phyloP scores from a whole-genome alignment of 2,888 invertebrate species.

The Leptopilina myrica region DNA sequence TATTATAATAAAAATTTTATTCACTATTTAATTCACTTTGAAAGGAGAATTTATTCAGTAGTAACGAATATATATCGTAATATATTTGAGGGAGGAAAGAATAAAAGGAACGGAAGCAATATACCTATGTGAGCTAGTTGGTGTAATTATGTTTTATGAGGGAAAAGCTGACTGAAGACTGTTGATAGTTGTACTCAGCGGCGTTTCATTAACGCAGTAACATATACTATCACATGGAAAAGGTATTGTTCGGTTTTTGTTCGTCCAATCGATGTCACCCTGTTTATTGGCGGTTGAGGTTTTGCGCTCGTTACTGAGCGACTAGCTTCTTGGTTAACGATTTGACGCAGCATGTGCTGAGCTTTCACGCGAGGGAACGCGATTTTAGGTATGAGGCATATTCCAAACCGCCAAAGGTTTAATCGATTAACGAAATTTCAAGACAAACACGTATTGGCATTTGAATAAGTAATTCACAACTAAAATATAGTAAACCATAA shows the following conservation, averaged over 20 bases:
- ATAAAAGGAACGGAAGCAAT: background rate
- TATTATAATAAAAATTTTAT: too few species aligned
- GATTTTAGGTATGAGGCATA: slow-evolving; percentile 6
- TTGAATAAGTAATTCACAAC: background rate
- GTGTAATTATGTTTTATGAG: background rate
- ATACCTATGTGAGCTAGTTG: background rate
- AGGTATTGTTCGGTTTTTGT: slow-evolving; percentile 35
- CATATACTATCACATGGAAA: slow-evolving; percentile 20
- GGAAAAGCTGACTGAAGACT: slow-evolving; percentile 17
- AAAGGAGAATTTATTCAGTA: too few species aligned
- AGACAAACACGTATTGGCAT: slow-evolving; percentile 16
- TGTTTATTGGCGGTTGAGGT: slow-evolving; percentile 37
- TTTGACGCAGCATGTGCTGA: slow-evolving; percentile 38
- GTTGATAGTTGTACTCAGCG: slow-evolving; percentile 28
- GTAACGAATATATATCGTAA: too few species aligned
- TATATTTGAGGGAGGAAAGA: too few species aligned
- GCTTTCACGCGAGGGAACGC: slow-evolving; percentile 16
- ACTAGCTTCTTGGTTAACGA: slow-evolving; percentile 39
- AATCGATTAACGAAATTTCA: slow-evolving; percentile 37
- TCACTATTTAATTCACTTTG: too few species aligned
- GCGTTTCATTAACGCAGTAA: slow-evolving; percentile 19
- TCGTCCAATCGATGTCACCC: slow-evolving; percentile 39
- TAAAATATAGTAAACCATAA: too few species aligned
- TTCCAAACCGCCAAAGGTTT: slow-evolving; percentile 12
- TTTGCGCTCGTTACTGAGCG: slow-evolving; percentile 40